Conservation (phyloP, 2,888 invertebrate genomes). For the Phyllotreta cruciferae region DNA sequence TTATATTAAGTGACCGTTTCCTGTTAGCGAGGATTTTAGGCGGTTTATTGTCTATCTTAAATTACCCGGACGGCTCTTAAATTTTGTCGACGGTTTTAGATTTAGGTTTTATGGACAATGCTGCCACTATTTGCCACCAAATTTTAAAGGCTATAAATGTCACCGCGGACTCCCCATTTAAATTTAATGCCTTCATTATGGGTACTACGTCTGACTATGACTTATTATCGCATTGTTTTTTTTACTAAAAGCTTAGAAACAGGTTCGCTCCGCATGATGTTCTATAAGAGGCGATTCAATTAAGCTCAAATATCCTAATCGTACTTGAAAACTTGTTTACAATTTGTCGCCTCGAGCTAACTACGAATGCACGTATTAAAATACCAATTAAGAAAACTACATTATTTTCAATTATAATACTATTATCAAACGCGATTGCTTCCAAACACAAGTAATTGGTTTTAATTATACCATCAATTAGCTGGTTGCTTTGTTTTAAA, state of each 20-base stretch:
- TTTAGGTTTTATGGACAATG: constrained; percentile 21
- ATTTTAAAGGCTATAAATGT: constrained; percentile 21
- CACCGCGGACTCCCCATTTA: constrained; percentile 1
- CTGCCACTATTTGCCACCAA: constrained; percentile 17
- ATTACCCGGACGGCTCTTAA: constrained; percentile 23
- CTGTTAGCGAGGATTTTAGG: constrained; percentile 32
- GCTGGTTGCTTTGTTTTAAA: no score
- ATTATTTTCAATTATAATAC: constrained; percentile 12
- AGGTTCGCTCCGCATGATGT: constrained; percentile 8
- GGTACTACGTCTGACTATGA: no score
- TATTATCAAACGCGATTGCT: constrained; percentile 1
- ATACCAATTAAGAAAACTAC: constrained; percentile 16
- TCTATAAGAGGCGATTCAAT: constrained; percentile 28
- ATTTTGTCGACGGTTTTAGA: constrained; percentile 18
- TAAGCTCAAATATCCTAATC: constrained; percentile 31
- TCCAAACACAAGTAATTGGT: no score
- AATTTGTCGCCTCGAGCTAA: constrained; percentile 26
- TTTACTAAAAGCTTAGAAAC: no score
- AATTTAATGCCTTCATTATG: not conserved
- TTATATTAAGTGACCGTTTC: constrained; percentile 37
- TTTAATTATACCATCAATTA: no score
- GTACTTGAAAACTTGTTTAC: constrained; percentile 31
- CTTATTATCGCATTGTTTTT: no score
- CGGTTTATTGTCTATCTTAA: constrained; percentile 30
- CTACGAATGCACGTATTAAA: constrained; percentile 5